Conservation (phyloP, 2,888 invertebrate species). For the Phragmatobia fuliginosa region DNA sequence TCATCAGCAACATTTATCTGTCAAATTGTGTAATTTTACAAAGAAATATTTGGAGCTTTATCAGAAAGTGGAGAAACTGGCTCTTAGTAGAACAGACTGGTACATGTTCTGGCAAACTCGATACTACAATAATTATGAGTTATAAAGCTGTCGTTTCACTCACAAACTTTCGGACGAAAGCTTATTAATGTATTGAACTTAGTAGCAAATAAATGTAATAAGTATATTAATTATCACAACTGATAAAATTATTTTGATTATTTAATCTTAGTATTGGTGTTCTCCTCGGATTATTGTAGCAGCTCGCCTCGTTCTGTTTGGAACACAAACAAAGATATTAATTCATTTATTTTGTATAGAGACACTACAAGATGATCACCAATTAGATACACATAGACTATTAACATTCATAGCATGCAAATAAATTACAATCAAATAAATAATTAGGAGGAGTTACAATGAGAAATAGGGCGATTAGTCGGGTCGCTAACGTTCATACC, state of each 20-base stretch:
- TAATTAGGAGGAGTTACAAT: conserved; percentile 4
- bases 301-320: conserved; percentile 26
- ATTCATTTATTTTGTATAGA: conserved; percentile 32
- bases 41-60: too few species aligned
- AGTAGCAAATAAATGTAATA: background rate
- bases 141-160: background rate
- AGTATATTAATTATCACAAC: background rate
- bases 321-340: conserved; percentile 13
- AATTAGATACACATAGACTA: conserved; percentile 18
- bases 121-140: background rate
- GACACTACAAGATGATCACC: conserved; percentile 23
- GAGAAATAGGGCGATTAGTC: background rate
- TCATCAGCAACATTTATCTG: too few species aligned
- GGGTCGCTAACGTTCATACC: conserved; percentile 2
- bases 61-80: too few species aligned
- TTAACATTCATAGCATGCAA: conserved; percentile 1
- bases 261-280: conserved; percentile 2
- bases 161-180: background rate
- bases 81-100: background rate
- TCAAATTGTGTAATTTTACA: too few species aligned
- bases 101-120: background rate
- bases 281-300: conserved; percentile 12
- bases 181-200: background rate
- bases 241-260: too few species aligned
- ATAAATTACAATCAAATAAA: conserved; percentile 17